A percentile compares a stretch with the other conserved stretches of the same genome.
These are phyloP conservation scores for Trichopoda pennipes DNA, from an alignment of 2,888 invertebrate genomes.

Conservation along the genomic window DNA sequence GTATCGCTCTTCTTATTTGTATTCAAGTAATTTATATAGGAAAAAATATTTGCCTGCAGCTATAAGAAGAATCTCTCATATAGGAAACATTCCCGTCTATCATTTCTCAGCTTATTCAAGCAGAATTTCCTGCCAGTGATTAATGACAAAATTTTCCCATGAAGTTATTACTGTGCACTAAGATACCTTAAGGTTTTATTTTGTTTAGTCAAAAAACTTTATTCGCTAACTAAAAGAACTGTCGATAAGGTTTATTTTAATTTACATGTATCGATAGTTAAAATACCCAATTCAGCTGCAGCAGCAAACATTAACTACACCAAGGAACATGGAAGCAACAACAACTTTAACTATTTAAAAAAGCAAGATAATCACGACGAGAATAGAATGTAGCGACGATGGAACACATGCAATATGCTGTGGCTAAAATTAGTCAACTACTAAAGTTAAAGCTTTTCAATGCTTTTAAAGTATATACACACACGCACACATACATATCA, in stretches of 20 bases:
- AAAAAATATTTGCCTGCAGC: too few species aligned
- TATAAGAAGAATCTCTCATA: neutral
- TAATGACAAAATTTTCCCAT: conserved; percentile 63
- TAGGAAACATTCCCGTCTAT: conserved; percentile 39
- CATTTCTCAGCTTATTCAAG: conserved; percentile 42
- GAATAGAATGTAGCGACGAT: conserved; percentile 66
- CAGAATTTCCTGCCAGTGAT: conserved; percentile 56
- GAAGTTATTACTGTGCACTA: conserved; percentile 55
- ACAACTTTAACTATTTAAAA: conserved; percentile 9
- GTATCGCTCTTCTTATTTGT: too few species aligned
- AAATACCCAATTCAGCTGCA: conserved; percentile 34
- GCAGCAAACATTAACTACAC: neutral
- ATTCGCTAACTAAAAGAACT: conserved; percentile 38
- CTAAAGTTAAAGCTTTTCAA: conserved; percentile 25
- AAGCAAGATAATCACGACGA: conserved; percentile 59
- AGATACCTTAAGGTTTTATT: conserved; percentile 55
- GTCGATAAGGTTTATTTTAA: conserved; percentile 57
- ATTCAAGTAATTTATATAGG: too few species aligned
- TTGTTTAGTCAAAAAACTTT: conserved; percentile 37
- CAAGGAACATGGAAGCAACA: neutral
- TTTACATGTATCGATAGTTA: conserved; percentile 62
- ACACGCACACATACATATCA: neutral
- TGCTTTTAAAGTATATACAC: neutral
- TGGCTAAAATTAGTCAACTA: conserved; percentile 41
- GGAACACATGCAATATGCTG: conserved; percentile 61